Evolutionary conservation across 2,888 invertebrate genomes (phyloP), one percentile per base, ranked within the genome.

Genomic region (Pyrochroa serraticornis): DNA sequence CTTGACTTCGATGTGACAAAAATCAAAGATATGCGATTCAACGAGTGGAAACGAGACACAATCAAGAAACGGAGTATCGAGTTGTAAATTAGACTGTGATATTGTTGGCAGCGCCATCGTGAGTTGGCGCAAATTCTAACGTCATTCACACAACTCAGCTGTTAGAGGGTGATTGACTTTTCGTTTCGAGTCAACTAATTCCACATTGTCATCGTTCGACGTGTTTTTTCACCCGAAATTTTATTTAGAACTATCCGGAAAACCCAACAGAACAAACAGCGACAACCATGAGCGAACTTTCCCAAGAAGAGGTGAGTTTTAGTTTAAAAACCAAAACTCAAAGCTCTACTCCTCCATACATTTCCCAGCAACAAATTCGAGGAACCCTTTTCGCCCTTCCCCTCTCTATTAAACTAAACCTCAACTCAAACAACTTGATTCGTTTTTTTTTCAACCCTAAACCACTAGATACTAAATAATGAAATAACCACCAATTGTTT

Each of bases 221-320:
- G 46, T 33, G 43, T 33, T 35, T 33, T 37, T 38, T 31, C 14
- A 39, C 38, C 31, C 46, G 2, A 51, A 22, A 36, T 42, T 38
- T 44, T 12, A 37, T 32, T 35, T 42, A 31, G 32, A n/a, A 12
- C 32, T 3, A 1, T 48, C 6, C 12, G 39, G 48, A 34, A 35
- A 38, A 35, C 36, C 59, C 59, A 64, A 50, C 39, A 12, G 8
- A 39, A 10, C 6, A 39, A 39, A 6, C 10, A 22, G 31, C 39
- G 14, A 41, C 13, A 30, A 77, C 71, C 60, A 92, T 92, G 91
- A 91, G 91, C 82, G 93, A 93, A 85, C 83, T 93, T 71, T 91
- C 89, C 77, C 92, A 91, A 79, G 93, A 93, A 82, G 93, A 93
- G 89, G 93, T 91, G 82, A 86, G 87, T 82, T 63, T 63, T 58